Percentiles rank a stretch among this genome's conserved stretches.
Evolutionary conservation across 2,113 vertebrate genomes (phyloP).

Genomic region (Psettodes erumei): DNA sequence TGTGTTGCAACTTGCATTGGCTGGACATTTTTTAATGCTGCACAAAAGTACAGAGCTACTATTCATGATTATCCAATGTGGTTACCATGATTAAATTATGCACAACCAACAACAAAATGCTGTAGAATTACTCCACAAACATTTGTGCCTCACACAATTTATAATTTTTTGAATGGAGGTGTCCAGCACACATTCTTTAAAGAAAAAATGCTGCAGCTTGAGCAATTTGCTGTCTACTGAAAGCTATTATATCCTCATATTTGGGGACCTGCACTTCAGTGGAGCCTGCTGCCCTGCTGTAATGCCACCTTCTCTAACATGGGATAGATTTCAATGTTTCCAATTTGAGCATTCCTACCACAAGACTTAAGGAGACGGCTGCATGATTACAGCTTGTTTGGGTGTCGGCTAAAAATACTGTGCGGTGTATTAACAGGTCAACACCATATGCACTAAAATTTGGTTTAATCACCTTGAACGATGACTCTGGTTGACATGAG

Average conservation of each 20-base stretch:
- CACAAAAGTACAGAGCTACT: neutral
- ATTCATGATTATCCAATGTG: neutral
- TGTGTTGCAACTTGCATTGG: constrained; percentile 4
- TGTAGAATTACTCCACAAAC: neutral
- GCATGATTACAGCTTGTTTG: neutral
- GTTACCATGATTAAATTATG: neutral
- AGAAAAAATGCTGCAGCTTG: neutral
- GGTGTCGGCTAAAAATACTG: neutral
- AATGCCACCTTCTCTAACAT: neutral
- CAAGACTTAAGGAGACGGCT: too few relatives aligned
- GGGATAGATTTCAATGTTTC: neutral
- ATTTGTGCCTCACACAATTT: neutral
- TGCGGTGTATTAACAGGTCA: neutral
- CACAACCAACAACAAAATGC: neutral
- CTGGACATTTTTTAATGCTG: too few relatives aligned
- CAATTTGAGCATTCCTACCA: neutral
- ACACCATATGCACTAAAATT: neutral
- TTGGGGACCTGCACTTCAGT: neutral
- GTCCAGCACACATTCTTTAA: neutral
- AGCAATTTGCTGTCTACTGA: neutral
- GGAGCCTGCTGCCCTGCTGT: neutral
- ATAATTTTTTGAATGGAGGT: neutral
- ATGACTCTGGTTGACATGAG: neutral
- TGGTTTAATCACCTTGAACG: neutral
- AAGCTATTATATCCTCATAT: neutral